Evolutionary conservation across 2,113 vertebrate species (phyloP).

Genomic region (Sturnus vulgaris): DNA sequence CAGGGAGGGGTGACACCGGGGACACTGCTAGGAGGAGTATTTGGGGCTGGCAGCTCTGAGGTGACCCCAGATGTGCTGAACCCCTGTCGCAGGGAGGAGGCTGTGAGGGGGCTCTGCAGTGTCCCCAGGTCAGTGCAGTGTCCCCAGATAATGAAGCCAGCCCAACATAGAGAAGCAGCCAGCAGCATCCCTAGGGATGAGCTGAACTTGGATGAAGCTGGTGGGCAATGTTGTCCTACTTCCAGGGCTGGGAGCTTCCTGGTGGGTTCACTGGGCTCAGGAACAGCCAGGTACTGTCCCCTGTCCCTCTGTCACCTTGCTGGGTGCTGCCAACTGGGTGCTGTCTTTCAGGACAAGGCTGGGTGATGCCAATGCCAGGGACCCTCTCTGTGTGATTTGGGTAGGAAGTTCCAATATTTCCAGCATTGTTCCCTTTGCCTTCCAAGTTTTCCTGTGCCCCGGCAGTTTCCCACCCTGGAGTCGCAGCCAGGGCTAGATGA

Average conservation of each 20-base stretch:
- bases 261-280: rapidly evolving
- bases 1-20: neutral
- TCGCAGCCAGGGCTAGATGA: rapidly evolving
- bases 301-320: neutral
- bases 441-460: neutral
- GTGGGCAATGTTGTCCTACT: rapidly evolving
- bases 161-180: rapidly evolving
- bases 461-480: neutral
- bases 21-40: neutral
- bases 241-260: neutral
- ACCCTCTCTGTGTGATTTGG: neutral
- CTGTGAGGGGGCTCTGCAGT: neutral
- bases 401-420: neutral
- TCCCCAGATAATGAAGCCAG: neutral
- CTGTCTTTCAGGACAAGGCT: neutral
- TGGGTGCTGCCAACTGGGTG: neutral
- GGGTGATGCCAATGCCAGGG: neutral
- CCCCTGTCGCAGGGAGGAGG: neutral
- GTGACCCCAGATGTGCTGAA: neutral
- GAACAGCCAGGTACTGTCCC: rapidly evolving
- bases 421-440: neutral
- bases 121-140: neutral
- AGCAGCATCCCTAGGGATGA: neutral
- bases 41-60: neutral
- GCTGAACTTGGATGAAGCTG: neutral